Conservation (phyloP, 2,888 invertebrate genomes). For the Schizotus pectinicornis region DNA sequence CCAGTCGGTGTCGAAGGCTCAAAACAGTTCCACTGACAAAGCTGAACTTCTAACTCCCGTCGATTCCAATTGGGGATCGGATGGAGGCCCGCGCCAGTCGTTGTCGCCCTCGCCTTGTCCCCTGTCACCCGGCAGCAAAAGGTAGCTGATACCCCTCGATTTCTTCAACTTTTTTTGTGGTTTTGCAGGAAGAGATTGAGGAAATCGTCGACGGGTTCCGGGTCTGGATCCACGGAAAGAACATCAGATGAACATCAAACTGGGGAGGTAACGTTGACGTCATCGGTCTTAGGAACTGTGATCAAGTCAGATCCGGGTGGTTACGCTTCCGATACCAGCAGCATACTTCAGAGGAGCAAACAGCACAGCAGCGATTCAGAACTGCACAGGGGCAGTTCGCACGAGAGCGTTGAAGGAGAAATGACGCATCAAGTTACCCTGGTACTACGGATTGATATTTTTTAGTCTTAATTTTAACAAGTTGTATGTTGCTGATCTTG, state of each 20-base stretch:
- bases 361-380: slow-evolving; percentile 55
- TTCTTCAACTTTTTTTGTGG: not conserved
- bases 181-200: slow-evolving; percentile 66
- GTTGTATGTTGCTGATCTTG: too few relatives aligned
- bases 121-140: slow-evolving; percentile 60
- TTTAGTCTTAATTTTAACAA: too few relatives aligned
- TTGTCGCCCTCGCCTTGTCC: slow-evolving; percentile 69
- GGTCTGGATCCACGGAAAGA: slow-evolving; percentile 63
- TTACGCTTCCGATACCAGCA: slow-evolving; percentile 44
- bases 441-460: slow-evolving; percentile 44
- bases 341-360: slow-evolving; percentile 44
- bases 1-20: slow-evolving; percentile 74
- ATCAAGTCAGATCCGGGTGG: slow-evolving; percentile 57
- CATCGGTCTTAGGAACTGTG: slow-evolving; percentile 57
- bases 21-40: slow-evolving; percentile 63
- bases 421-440: slow-evolving; percentile 53
- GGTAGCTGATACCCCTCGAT: slow-evolving; percentile 40
- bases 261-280: slow-evolving; percentile 60
- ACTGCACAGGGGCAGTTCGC: slow-evolving; percentile 62
- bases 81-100: slow-evolving; percentile 64
- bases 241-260: slow-evolving; percentile 60
- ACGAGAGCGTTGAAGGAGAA: slow-evolving; percentile 62
- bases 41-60: slow-evolving; percentile 64
- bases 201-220: slow-evolving; percentile 69
- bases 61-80: slow-evolving; percentile 65